These are phyloP conservation scores for Rhinolophus ferrumequinum DNA, from an alignment of 2,113 vertebrate genomes.

Conservation along the genomic window DNA sequence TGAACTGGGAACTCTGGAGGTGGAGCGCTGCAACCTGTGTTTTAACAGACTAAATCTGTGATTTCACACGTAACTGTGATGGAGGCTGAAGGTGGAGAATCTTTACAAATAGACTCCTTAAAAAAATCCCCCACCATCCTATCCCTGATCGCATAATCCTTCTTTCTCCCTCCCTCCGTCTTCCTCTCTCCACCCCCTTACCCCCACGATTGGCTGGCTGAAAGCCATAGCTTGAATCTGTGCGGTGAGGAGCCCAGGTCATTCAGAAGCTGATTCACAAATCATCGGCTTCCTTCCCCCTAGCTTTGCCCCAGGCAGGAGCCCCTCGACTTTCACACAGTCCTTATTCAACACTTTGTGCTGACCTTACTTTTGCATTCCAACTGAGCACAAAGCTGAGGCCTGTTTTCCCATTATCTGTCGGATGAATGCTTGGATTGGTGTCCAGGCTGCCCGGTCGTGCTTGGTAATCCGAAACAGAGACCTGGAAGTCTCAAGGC, in stretches of 20 bases:
- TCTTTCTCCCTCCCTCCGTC: not conserved
- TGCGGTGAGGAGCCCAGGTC: not conserved
- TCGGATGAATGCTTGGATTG: conserved; percentile 64
- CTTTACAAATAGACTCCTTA: not conserved
- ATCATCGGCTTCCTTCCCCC: not conserved
- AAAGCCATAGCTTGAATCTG: not conserved
- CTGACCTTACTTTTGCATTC: conserved; percentile 51
- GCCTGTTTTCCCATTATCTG: conserved; percentile 60
- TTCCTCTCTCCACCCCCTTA: too few species aligned
- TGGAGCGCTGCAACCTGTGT: not conserved
- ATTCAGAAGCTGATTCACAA: not conserved
- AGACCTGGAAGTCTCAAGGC: not conserved
- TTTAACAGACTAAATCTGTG: not conserved
- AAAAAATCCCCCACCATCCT: not conserved
- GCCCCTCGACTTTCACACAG: conserved; percentile 31
- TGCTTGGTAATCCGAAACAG: conserved; percentile 49
- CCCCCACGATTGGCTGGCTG: not conserved
- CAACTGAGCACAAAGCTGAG: conserved; percentile 49
- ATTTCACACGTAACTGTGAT: not conserved
- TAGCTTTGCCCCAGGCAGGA: not conserved
- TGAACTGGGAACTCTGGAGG: not conserved
- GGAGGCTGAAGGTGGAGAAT: not conserved
- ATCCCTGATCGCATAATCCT: too few species aligned
- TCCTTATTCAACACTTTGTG: conserved; percentile 43
- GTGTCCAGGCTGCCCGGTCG: not conserved